Percentiles rank a stretch among this genome's conserved stretches.
Conservation (phyloP, 1,140 invertebrate genomes). For the Panagrolaimus sp. region DNA sequence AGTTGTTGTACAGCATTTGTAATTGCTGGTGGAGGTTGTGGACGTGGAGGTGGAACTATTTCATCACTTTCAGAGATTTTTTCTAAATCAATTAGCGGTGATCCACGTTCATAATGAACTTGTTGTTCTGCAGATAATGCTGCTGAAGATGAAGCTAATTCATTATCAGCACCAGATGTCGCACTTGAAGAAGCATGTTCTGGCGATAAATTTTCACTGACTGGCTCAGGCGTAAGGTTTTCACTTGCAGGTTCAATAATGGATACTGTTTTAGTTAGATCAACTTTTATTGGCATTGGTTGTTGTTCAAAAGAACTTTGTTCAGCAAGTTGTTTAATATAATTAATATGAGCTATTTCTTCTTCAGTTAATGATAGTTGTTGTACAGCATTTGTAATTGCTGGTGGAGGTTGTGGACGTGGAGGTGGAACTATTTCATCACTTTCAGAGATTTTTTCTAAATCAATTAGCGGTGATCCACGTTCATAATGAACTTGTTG, state of each 20-base stretch:
- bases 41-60: too few relatives aligned
- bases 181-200: too few relatives aligned
- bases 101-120: too few relatives aligned
- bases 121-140: too few relatives aligned
- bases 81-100: too few relatives aligned
- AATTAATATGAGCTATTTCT: conserved; percentile 13
- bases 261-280: not conserved
- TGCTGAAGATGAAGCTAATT: not conserved
- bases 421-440: not conserved
- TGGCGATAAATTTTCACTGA: too few relatives aligned
- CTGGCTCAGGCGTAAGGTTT: too few relatives aligned
- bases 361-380: conserved; percentile 6
- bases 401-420: too few relatives aligned
- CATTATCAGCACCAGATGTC: not conserved
- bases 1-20: too few relatives aligned
- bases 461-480: not conserved
- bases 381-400: not conserved
- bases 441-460: not conserved
- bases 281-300: not conserved
- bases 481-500: not conserved
- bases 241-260: not conserved
- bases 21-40: too few relatives aligned
- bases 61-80: too few relatives aligned
- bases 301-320: not conserved
- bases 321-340: conserved; percentile 6